Base-by-base conservation (phyloP, 2,797 vertebrate species). In the Pitangus sulphuratus region DNA sequence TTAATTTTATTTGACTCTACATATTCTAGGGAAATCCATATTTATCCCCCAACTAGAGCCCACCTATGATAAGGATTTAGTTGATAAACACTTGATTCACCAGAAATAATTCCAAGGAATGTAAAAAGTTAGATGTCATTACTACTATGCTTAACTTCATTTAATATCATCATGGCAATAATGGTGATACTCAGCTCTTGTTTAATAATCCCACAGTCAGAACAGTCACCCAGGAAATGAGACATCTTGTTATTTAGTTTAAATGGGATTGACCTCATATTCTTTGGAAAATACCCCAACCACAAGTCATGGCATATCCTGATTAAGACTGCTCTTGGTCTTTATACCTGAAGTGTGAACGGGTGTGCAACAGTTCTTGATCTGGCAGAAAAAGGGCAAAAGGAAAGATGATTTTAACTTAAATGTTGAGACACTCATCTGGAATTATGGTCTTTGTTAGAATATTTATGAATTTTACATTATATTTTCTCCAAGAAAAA, bases 141-240 rank as follows among this genome's bases (percentile, higher is more conserved):
- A 24, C 8, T 79, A 12, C 4, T 35, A 21, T 20, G 1, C 9
- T 60, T 74, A 66, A 21, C 15, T 57, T 50, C 5, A 11, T 71
- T 90, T 91, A n/a, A 18, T n/a, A 72, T 15, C 10, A 35, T 47
- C 39, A 17, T 15, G 56, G 22, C 26, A 79, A 53, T 26, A 76
- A 65, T 31, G 12, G 8, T 35, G 31, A 15, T 56, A 30, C 7
- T 74, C 56, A 72, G 18, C 7, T 57, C 74, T 57, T 48, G 13
- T 57, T 25, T 57, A 70, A 54, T 26, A 51, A 74, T 58, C 7
- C 6, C 33, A 21, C 0, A 0, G 5, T 39, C 58, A 66, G 42
- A 87, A 85, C 35, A 66, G 3, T 61, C 42, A 74, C 6, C 10
- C 45, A 85, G 68, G 66, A 94, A 89, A 76, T 45, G 0, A 89